Percentiles rank a stretch among this genome's conserved stretches.
These are phyloP conservation scores for Todiramphus saurophagus DNA, from an alignment of 2,113 vertebrate species.

Conservation along the genomic window DNA sequence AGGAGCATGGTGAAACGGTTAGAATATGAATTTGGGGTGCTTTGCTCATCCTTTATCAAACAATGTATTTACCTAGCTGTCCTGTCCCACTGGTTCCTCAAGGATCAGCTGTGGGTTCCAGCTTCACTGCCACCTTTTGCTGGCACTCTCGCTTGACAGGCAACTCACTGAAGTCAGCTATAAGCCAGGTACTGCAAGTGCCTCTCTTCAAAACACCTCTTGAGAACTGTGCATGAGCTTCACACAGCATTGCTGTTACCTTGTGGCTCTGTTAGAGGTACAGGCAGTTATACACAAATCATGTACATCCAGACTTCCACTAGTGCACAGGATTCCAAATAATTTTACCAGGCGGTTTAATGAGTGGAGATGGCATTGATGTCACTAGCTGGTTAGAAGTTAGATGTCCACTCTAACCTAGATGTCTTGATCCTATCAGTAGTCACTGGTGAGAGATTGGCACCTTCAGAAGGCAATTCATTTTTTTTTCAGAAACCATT, in stretches of 20 bases:
- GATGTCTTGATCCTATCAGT: not conserved
- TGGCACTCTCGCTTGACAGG: not conserved
- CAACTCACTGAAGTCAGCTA: not conserved
- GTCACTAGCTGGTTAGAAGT: not conserved
- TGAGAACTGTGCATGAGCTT: fast-evolving
- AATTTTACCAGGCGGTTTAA: not conserved
- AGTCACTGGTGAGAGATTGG: not conserved
- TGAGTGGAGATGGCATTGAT: not conserved
- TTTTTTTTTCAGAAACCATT: not conserved
- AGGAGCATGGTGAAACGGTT: not conserved
- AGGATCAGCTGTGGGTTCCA: not conserved
- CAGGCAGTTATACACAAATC: not conserved
- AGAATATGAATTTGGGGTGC: not conserved
- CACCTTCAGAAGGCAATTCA: not conserved
- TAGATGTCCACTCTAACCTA: not conserved
- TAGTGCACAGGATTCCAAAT: not conserved
- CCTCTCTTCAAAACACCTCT: not conserved
- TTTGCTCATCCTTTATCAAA: not conserved
- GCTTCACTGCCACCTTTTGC: not conserved
- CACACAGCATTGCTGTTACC: not conserved
- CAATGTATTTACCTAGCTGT: not conserved
- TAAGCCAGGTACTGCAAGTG: not conserved
- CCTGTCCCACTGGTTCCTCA: not conserved
- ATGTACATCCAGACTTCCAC: not conserved
- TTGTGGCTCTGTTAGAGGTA: not conserved